Evolutionary conservation across 2,113 vertebrate genomes (phyloP), one percentile per base, ranked within the genome.

Genomic region (Monopterus albus): DNA sequence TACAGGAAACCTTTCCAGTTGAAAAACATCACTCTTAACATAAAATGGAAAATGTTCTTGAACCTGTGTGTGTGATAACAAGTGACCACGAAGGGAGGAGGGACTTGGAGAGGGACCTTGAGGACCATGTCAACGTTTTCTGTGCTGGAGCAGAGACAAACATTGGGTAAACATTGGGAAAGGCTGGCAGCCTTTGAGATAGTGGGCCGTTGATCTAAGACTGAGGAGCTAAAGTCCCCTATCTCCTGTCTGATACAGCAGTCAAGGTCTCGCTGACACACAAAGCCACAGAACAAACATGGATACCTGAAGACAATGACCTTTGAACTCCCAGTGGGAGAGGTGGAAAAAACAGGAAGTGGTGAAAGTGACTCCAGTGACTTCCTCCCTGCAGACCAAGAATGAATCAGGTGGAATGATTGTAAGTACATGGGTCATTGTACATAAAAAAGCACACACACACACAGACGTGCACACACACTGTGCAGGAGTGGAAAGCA

Each of bases 241-340:
- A 89, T 91, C 89, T 91, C 83, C 80, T 35, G 64, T 87, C 72
- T 88, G 86, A 90, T 88, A 84, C 63, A 50, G 74, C 84, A 77
- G 84, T 88, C 88, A 91, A 90, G 89, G 91, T 91, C 89, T 72
- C 26, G 74, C 81, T 91, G 88, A 89, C 88, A 91, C 74, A 81
- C 84, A 58, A 55, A 63, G 79, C 60, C 35, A 47, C 84, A 90
- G 82, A 88, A 57, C 83, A 91, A 92, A 92, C 88, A 92, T 59
- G 83, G 83, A 88, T 85, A 91, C 91, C 91, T 92, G 89, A 92
- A 92, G 91, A 92, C 88, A 91, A 87, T 90, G 91, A 91, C 88
- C 91, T 84, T 84, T 89, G 74, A 87, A 84, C 82, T 73, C 79
- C 29, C 69, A 26, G 50, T 12, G 18, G 62, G 73, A 72, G 72